These are phyloP conservation scores for Bothrops jararaca DNA, from an alignment of 2,113 vertebrate species.

Conservation along the genomic window DNA sequence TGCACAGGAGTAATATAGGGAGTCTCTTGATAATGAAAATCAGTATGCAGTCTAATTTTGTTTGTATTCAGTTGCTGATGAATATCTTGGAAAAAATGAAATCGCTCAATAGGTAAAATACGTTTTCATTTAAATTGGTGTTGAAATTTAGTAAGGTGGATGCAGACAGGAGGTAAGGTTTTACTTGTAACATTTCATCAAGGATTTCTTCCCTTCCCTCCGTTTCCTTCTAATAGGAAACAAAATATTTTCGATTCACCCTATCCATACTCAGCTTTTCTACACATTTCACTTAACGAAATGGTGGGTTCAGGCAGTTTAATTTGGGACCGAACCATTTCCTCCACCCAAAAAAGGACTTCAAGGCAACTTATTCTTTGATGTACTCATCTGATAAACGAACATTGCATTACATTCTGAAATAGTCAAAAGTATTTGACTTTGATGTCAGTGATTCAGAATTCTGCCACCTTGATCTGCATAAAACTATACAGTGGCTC, in stretches of 20 bases:
- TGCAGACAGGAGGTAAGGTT: neutral
- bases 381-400: neutral
- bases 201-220: neutral
- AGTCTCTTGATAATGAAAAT: constrained; percentile 36
- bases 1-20: constrained; percentile 14
- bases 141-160: neutral
- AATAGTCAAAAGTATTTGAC: neutral
- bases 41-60: constrained; percentile 16
- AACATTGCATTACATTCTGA: neutral
- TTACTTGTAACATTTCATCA: neutral
- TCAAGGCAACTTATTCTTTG: neutral
- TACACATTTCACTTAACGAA: neutral
- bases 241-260: neutral
- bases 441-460: neutral
- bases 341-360: neutral
- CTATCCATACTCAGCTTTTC: neutral
- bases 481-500: neutral
- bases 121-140: neutral
- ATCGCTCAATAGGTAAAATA: constrained; percentile 1
- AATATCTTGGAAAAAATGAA: neutral
- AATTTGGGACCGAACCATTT: neutral
- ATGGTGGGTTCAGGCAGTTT: neutral
- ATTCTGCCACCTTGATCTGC: neutral
- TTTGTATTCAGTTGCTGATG: constrained; percentile 4
- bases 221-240: neutral